Base-by-base conservation (phyloP, 2,797 vertebrate genomes). In the Liparis tanakae region DNA sequence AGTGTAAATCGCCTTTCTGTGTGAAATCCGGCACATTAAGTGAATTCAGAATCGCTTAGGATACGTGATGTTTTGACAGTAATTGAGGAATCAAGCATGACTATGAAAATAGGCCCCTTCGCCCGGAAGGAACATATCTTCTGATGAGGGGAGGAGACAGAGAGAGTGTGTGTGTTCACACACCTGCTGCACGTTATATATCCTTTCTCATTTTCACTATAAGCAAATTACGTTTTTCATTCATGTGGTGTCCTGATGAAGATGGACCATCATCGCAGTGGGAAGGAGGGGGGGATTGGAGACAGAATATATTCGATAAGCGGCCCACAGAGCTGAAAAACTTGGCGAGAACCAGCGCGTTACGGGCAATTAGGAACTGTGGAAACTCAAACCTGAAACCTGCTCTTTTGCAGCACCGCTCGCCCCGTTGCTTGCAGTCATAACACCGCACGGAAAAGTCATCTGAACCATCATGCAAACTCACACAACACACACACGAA, bases 321-420 rank as follows among this genome's bases (percentile, higher is more conserved):
- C 72, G 53, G 81, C 85, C 63, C 34, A 34, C 73, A 55, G 79
- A 83, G 80, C 66, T 70, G 46, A 78, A 83, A 13, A 83, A 84
- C 46, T 59, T 81, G 63, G 73, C 83, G 39, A 58, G 74, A 66
- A 74, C 22, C 36, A 64, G 34, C 15, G 54, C 56, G 74, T 90
- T 89, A 68, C 56, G 84, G 84, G 82, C 83, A 89, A 92, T 94
- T 92, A 91, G 84, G 85, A 82, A 60, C 75, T 54, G 70, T 83
- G 74, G 90, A 91, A 92, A 94, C 81, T 81, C 75, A 78, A 91
- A 74, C 74, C 67, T 3, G 67, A 51, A 65, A 67, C 72, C 48
- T 63, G 73, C 65, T 67, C 55, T 5, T 51, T 81, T 80, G 70
- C 68, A 86, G 61, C 46, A 2, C 17, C 18, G 12, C 68, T 82